These are phyloP conservation scores for Aldrovandia affinis DNA, from an alignment of 2,797 vertebrate genomes.

Conservation along the genomic window DNA sequence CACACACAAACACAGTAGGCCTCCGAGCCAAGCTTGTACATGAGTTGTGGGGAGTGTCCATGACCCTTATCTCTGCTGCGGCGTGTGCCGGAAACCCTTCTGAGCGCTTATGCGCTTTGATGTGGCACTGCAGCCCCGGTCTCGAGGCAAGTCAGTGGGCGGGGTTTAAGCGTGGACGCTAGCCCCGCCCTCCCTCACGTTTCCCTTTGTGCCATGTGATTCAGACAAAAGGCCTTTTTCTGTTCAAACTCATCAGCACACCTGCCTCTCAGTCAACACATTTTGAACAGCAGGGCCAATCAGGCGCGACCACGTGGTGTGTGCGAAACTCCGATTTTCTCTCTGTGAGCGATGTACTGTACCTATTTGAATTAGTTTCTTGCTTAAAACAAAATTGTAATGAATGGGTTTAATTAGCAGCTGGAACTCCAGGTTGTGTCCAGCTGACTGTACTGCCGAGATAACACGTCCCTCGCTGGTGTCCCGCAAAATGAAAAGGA, in stretches of 20 bases:
- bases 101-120: neutral
- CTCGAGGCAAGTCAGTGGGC: neutral
- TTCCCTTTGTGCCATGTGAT: neutral
- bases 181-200: neutral
- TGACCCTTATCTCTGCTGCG: too few species aligned
- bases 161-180: too few species aligned
- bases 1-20: neutral
- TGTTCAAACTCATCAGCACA: too few species aligned
- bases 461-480: neutral
- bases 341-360: neutral
- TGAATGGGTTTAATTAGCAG: neutral
- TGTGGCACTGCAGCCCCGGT: neutral
- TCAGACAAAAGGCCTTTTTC: neutral
- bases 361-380: neutral
- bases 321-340: neutral
- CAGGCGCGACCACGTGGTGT: neutral
- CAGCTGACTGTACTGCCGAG: neutral
- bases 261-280: too few species aligned
- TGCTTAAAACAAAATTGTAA: neutral
- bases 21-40: too few species aligned
- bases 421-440: neutral
- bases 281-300: too few species aligned
- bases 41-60: too few species aligned
- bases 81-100: neutral
- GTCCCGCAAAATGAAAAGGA: constrained; percentile 48